Base-by-base conservation (phyloP, 92 coral and sea anemone species). In the Epizoanthus fatuus region DNA sequence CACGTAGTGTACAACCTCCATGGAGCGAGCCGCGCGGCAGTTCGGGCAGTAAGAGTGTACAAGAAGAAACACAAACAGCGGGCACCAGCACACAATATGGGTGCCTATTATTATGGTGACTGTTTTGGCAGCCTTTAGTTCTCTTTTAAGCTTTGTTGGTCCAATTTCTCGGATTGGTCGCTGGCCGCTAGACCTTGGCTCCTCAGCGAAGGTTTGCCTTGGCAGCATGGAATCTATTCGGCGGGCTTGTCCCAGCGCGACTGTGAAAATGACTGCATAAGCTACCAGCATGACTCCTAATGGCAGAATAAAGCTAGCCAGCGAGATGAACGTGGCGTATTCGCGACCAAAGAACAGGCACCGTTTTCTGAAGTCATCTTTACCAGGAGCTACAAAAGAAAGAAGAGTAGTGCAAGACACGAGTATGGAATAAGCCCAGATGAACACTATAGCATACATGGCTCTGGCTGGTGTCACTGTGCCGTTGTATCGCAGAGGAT, bases 81-180 rank as follows among this genome's bases (percentile, higher is more conserved):
- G 99, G 62, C 94, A 86, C 99, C 99, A 96, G 72, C 96, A 96
- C 1, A 95, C 44, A 19, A 96, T 81, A 38, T 93, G 98, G 2
- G 96, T 93, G 9, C 98, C 98, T 89, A 96, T 96, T 29, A 96
- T 96, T 16, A 92, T 78, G 1, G 98, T 96, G 22, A 96, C 86
- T 0, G 97, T 96, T 67, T 95, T 96, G 1, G 98, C 99, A 7
- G 96, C 99, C 57, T 94, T 95, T 22, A 95, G 96, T 69, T 96
- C 99, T 54, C 95, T 81, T 37, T 80, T 93, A 49, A 95, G 40
- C 32, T 65, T 84, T n/a, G 63, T 70, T 6, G 82, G 53, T 1
- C 82, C 82, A 44, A 39, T 22, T 38, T 56, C 42, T 37, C 88
- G 80, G 7, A 45, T 71, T 25, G 81, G 84, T 9, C 90, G 80